Base-by-base conservation (phyloP, 2,797 vertebrate species). In the Siniperca undulata region DNA sequence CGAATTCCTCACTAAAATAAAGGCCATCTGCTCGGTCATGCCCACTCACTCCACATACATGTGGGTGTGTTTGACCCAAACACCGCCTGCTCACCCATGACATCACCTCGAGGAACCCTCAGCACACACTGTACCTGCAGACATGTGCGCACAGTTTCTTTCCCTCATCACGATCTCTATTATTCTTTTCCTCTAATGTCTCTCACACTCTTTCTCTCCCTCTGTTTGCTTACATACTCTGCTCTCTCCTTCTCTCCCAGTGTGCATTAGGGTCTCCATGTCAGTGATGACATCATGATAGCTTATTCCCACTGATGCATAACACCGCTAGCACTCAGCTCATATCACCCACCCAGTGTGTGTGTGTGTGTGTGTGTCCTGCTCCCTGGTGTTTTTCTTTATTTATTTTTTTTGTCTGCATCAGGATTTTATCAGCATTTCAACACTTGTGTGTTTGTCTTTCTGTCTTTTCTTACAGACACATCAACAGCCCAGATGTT, bases 271-370 rank as follows among this genome's bases (percentile, higher is more conserved):
- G 82, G 74, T 82, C 48, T 78, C 30, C 80, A 69, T 88, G 86
- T 77, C 60, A 77, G 80, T 67, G 68, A 79, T 92, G 91, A 92
- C 91, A 88, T 94, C 92, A 93, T 92, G 77, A 78, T 74, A 34
- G 61, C 30, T 78, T 79, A 75, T 86, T 89, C 88, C 82, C 86
- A 58, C 64, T 73, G 74, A 85, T 84, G 64, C 69, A 73, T 16
- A 53, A 38, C 58, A 24, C 60, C 20, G 73, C 73, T 86, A 89
- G 78, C n/a, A 69, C 71, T 62, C 79, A 70, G 78, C 81, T 93
- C 78, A 93, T 89, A 81, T 81, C 80, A 88, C 85, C 74, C 66
- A 77, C 82, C 77, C 76, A 62, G 73, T n/a, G 61, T 74, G 72
- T 80, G 64, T 53, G 50, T 74, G 62, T 77, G 38, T 77, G 42